Conservation (phyloP, 2,113 vertebrate genomes). For the Silurus meridionalis region DNA sequence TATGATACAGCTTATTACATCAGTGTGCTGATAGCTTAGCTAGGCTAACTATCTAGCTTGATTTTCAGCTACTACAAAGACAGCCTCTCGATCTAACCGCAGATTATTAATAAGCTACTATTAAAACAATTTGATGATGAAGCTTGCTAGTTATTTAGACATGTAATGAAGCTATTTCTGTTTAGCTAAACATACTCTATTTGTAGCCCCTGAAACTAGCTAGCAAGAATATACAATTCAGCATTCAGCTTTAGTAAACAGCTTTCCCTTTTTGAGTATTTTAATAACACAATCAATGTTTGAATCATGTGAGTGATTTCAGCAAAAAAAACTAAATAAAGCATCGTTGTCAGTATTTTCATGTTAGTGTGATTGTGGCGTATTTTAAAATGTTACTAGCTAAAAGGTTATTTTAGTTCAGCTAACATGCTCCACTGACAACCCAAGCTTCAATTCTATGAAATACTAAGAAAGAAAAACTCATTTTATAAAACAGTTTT, state of each 20-base stretch:
- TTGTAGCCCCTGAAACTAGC: not conserved
- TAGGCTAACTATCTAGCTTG: not conserved
- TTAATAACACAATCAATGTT: not conserved
- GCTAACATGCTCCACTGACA: not conserved
- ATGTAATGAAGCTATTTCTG: not conserved
- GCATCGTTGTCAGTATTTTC: not conserved
- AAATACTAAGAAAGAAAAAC: not conserved
- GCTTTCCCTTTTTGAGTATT: not conserved
- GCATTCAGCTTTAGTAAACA: not conserved
- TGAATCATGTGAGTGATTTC: not conserved
- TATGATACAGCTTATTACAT: not conserved
- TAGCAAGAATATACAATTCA: not conserved
- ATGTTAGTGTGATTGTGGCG: not conserved
- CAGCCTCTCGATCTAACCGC: not conserved
- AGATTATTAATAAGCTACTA: not conserved
- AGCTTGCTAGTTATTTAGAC: not conserved
- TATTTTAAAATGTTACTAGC: not conserved
- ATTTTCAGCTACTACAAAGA: not conserved
- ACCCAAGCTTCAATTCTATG: not conserved
- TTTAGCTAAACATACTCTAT: not conserved
- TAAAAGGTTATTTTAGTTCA: not conserved
- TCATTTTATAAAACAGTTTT: not conserved
- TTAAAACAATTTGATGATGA: not conserved
- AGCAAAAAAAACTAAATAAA: not conserved
- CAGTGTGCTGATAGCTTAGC: not conserved